Evolutionary conservation across 2,113 vertebrate species (phyloP).

Genomic region (Sakesphorus luctuosus): DNA sequence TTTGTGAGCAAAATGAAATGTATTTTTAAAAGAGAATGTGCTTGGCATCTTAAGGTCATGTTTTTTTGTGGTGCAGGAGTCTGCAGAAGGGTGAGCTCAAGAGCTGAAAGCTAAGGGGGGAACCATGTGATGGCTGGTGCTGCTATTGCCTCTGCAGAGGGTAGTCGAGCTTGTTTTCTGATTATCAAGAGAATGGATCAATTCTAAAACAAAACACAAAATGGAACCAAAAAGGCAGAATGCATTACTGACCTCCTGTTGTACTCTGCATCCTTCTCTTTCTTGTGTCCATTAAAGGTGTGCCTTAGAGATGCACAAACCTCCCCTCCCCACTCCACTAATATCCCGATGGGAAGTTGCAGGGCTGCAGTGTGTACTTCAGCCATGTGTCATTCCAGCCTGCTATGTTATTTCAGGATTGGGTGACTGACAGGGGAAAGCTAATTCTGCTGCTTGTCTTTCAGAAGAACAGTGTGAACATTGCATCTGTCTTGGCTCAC

Average conservation of each 20-base stretch:
- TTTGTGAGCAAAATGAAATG: background rate
- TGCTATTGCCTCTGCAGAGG: background rate
- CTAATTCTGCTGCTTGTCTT: background rate
- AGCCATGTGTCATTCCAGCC: rapidly evolving
- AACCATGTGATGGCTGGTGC: background rate
- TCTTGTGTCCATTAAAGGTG: background rate
- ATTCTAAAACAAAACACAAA: background rate
- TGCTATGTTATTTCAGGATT: background rate
- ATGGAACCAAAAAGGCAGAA: background rate
- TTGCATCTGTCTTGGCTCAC: background rate
- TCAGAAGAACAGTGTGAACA: background rate
- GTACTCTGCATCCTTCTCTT: background rate
- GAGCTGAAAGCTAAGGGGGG: background rate
- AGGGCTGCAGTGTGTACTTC: background rate
- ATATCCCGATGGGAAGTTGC: background rate
- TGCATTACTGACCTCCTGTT: background rate
- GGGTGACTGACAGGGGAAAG: background rate
- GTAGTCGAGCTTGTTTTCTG: background rate
- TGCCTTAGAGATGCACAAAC: background rate
- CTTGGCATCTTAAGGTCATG: background rate
- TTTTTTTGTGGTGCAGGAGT: background rate
- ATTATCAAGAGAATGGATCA: background rate
- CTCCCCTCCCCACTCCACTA: background rate
- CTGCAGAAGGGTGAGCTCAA: background rate
- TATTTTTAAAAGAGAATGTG: background rate